Conservation (phyloP, 2,113 vertebrate species). For the Cyprinodon variegatus region DNA sequence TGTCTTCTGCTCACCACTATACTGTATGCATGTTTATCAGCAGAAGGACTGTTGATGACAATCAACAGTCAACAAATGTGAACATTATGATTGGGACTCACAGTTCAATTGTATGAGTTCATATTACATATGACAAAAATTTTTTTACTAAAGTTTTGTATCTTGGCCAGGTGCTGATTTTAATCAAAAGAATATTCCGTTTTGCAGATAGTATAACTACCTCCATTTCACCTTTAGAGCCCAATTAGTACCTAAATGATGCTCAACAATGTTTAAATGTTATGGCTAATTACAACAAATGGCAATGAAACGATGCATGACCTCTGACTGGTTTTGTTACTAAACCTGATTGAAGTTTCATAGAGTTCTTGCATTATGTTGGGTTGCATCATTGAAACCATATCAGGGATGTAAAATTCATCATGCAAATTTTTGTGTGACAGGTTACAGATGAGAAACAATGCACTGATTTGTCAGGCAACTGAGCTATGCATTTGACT, state of each 20-base stretch:
- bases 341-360: slow-evolving; percentile 30
- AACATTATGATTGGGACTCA: slow-evolving; percentile 11
- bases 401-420: slow-evolving; percentile 46
- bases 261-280: slow-evolving; percentile 76
- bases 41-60: slow-evolving; percentile 32
- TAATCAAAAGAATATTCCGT: slow-evolving; percentile 77
- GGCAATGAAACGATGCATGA: slow-evolving; percentile 76
- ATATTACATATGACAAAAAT: slow-evolving; percentile 17
- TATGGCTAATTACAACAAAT: slow-evolving; percentile 81
- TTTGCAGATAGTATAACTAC: slow-evolving; percentile 74
- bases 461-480: slow-evolving; percentile 76
- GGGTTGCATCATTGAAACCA: slow-evolving; percentile 49
- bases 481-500: slow-evolving; percentile 55
- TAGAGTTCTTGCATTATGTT: slow-evolving; percentile 32
- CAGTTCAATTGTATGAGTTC: neutral
- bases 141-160: slow-evolving; percentile 50
- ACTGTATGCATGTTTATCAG: slow-evolving; percentile 17
- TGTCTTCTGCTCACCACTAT: slow-evolving; percentile 22
- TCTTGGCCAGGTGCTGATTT: slow-evolving; percentile 57
- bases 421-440: slow-evolving; percentile 71
- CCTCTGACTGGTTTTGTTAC: slow-evolving; percentile 62
- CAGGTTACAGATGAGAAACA: slow-evolving; percentile 60
- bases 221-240: slow-evolving; percentile 61
- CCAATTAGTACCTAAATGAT: slow-evolving; percentile 80
- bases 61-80: slow-evolving; percentile 23